phyloP scores from a whole-genome alignment of 2,797 vertebrate genomes.

The Cuniculus paca region DNA sequence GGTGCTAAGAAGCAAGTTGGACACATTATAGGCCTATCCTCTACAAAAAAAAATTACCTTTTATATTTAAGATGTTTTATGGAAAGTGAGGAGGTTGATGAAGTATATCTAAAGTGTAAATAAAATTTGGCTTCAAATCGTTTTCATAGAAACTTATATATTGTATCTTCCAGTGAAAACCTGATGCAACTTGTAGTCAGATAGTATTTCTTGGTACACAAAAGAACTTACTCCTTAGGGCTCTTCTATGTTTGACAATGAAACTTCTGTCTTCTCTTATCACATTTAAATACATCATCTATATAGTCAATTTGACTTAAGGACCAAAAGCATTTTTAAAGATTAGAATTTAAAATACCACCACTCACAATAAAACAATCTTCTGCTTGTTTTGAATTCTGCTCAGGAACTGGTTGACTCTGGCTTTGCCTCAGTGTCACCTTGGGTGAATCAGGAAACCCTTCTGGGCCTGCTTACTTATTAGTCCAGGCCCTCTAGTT shows the following conservation, averaged over 20 bases:
- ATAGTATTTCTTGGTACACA: neutral
- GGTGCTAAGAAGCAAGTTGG: neutral
- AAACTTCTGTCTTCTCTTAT: conserved; percentile 42
- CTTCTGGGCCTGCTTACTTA: neutral
- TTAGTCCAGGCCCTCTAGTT: neutral
- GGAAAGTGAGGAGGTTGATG: neutral
- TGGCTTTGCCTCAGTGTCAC: neutral
- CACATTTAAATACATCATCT: conserved; percentile 4
- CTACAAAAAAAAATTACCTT: conserved; percentile 64
- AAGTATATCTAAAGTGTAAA: conserved; percentile 40
- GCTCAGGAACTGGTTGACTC: neutral
- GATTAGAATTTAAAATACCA: conserved; percentile 33
- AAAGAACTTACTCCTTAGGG: conserved; percentile 24
- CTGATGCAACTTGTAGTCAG: conserved; percentile 47
- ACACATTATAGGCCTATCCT: neutral
- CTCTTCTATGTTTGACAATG: conserved; percentile 47
- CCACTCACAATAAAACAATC: neutral
- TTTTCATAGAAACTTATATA: conserved; percentile 20
- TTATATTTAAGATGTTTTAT: conserved; percentile 61
- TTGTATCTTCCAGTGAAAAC: conserved; percentile 73
- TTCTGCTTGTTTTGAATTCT: neutral
- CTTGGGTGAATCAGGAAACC: neutral
- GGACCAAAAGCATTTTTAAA: neutral
- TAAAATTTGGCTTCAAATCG: conserved; percentile 72
- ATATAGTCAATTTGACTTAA: conserved; percentile 29